phyloP scores from a whole-genome alignment of 2,888 invertebrate genomes.

The Bembecia ichneumoniformis region DNA sequence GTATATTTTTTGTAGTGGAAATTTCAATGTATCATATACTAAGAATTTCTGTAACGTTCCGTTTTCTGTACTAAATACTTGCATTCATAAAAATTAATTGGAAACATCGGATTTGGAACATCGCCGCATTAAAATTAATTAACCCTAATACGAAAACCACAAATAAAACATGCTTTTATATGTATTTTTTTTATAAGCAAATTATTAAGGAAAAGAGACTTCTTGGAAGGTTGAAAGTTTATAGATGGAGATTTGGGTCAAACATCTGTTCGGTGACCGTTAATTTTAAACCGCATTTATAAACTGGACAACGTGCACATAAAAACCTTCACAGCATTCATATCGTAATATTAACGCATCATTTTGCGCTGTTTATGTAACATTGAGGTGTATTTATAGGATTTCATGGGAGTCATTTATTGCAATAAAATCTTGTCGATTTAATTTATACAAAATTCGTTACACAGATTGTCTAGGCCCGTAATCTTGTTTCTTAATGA shows the following conservation, averaged over 20 bases:
- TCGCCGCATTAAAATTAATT: not conserved
- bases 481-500: too few species aligned
- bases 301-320: not conserved
- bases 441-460: too few species aligned
- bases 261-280: slow-evolving; percentile 20
- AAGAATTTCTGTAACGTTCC: too few species aligned
- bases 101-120: not conserved
- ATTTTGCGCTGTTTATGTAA: not conserved
- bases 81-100: not conserved
- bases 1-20: too few species aligned
- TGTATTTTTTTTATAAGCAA: not conserved
- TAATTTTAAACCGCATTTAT: not conserved
- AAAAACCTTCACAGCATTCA: not conserved
- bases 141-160: not conserved
- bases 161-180: not conserved
- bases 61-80: too few species aligned
- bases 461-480: too few species aligned
- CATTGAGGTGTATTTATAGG: not conserved
- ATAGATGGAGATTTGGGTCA: slow-evolving; percentile 23
- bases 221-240: slow-evolving; percentile 21
- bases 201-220: slow-evolving; percentile 4
- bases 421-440: too few species aligned
- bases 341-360: not conserved
- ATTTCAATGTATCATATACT: too few species aligned
- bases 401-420: too few species aligned